Base-by-base conservation (phyloP, 2,888 invertebrate species). In the Leucozona laternaria region DNA sequence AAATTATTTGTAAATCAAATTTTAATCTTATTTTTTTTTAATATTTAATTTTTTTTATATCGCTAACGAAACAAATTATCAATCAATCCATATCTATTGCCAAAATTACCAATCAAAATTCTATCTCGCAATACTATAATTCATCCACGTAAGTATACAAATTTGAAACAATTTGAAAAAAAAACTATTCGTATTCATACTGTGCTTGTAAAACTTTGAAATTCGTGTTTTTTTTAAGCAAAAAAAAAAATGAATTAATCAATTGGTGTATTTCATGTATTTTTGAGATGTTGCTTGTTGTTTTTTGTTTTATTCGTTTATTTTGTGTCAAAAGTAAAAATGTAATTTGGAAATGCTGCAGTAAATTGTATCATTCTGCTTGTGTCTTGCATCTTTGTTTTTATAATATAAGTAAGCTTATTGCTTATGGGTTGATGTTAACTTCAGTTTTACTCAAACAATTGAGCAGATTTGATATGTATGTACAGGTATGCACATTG, bases 11-110 rank as follows among this genome's bases (percentile, higher is more conserved):
- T 77, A 58, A 50, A 82, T 79, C 62, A 86, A 86, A 82, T 82
- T 86, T 86, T 82, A 82, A 82, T 82, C 81, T 75, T 75, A 85
- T 81, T 81, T 77, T 50, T 76, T 76, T 80, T 82, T 81, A 25
- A 79, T 79, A 75, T 79, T 86, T 86, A 71, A 82, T 76, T 78
- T 82, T 82, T 77, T 84, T 82, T 50, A 66, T 78, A 86, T 86
- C 86, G 86, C 86, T 86, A 82, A 86, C 86, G 86, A 86, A 86
- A 79, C 78, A 86, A 86, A 86, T 86, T 86, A 82, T 82, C 86
- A 82, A 86, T 82, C 86, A 86, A 86, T 75, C 86, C 86, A 86
- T 86, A 82, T 68, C 78, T 86, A 86, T 86, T 86, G 86, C 78
- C 85, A 86, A 86, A 86, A 82, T 86, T 86, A 78, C 62, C 82